A percentile compares a stretch with the other conserved stretches of the same genome.
These are phyloP conservation scores for Hemitrygon akajei DNA, from an alignment of 2,797 vertebrate genomes.

Conservation along the genomic window DNA sequence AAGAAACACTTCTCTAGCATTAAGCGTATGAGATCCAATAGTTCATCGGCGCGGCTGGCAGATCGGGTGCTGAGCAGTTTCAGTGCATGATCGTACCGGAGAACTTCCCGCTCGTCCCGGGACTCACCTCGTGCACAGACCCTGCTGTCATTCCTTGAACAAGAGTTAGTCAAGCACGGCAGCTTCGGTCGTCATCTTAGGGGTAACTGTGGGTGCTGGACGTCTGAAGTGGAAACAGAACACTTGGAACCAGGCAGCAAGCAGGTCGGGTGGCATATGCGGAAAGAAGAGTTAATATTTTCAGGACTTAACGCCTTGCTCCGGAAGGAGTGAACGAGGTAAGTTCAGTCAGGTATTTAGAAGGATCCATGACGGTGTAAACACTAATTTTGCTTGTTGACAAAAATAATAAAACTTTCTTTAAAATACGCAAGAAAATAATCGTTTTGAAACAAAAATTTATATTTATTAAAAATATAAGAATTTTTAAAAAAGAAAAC, in stretches of 20 bases:
- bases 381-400: background rate
- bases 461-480: too few species aligned
- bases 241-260: too few species aligned
- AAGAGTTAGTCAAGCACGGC: background rate
- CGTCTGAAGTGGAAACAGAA: too few species aligned
- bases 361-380: background rate
- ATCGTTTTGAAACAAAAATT: background rate
- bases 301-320: too few species aligned
- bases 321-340: background rate
- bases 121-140: background rate
- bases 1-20: slow-evolving; percentile 47
- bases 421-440: background rate
- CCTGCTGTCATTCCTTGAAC: background rate
- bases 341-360: background rate
- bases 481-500: too few species aligned
- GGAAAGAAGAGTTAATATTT: too few species aligned
- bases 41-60: background rate
- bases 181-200: background rate
- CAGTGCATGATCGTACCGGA: background rate
- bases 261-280: too few species aligned
- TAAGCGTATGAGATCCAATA: slow-evolving; percentile 40
- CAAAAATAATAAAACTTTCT: background rate
- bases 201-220: too few species aligned
- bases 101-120: background rate
- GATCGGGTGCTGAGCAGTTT: fast-evolving